Percentiles rank a stretch among this genome's conserved stretches.
These are phyloP conservation scores for Alsophila aescularia DNA, from an alignment of 2,888 invertebrate genomes.

Conservation along the genomic window DNA sequence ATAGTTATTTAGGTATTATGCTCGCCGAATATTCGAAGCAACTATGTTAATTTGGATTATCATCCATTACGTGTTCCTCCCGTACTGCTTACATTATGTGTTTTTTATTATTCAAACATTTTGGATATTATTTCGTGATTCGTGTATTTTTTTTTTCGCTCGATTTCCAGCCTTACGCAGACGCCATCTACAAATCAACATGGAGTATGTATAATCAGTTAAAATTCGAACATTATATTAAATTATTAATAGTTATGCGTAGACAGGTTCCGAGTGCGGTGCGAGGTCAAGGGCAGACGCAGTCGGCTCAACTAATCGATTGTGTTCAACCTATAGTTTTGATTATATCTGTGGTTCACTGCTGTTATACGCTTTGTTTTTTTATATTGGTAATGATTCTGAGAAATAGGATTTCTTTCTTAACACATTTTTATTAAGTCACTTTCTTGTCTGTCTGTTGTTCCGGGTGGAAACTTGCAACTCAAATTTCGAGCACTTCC, in stretches of 20 bases:
- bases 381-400: neutral
- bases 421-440: neutral
- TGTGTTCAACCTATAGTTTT: slow-evolving; percentile 16
- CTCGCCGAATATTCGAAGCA: slow-evolving; percentile 10
- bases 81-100: neutral
- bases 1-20: slow-evolving; percentile 30
- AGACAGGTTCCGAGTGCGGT: slow-evolving; percentile 22
- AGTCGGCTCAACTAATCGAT: slow-evolving; percentile 28
- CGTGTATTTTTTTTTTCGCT: neutral
- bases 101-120: neutral
- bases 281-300: slow-evolving; percentile 24
- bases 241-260: slow-evolving; percentile 12
- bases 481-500: no score
- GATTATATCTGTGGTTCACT: slow-evolving; percentile 6
- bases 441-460: no score
- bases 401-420: neutral
- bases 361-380: slow-evolving; percentile 12
- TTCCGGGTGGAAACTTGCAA: no score
- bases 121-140: neutral
- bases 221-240: neutral
- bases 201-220: no score
- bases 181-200: no score
- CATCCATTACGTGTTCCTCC: slow-evolving; percentile 4
- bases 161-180: no score
- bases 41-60: slow-evolving; percentile 21